Evolutionary conservation across 2,113 vertebrate genomes (phyloP).

Genomic region (Bos indicus): DNA sequence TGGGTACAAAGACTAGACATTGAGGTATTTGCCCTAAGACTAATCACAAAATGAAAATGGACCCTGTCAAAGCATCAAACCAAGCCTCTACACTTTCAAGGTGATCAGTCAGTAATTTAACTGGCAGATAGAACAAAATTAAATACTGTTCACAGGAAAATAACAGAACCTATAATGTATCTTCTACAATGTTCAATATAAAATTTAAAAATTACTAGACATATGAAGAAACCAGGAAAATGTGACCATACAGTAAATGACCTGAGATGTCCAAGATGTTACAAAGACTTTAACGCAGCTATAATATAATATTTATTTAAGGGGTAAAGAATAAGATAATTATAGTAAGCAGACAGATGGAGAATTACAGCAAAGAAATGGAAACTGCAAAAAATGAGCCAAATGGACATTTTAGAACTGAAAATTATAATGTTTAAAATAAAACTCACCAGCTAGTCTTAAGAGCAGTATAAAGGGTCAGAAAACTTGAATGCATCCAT

Average conservation of each 20-base stretch:
- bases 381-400: background rate
- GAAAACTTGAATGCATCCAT: background rate
- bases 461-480: background rate
- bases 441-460: background rate
- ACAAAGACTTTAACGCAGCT: background rate
- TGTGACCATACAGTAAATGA: constrained; percentile 4
- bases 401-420: constrained; percentile 38
- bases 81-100: background rate
- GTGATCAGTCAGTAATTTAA: background rate
- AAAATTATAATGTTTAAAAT: constrained; percentile 22
- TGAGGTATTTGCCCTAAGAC: background rate
- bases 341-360: background rate
- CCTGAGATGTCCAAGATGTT: background rate
- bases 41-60: background rate
- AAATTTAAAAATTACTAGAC: background rate
- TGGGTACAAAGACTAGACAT: background rate
- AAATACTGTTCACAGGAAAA: background rate
- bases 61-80: background rate
- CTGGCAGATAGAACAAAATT: background rate
- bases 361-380: background rate
- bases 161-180: background rate
- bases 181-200: background rate
- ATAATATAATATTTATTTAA: background rate
- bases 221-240: background rate
- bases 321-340: background rate